Evolutionary conservation across 2,797 vertebrate genomes (phyloP).

Genomic region (Sus cebifrons): DNA sequence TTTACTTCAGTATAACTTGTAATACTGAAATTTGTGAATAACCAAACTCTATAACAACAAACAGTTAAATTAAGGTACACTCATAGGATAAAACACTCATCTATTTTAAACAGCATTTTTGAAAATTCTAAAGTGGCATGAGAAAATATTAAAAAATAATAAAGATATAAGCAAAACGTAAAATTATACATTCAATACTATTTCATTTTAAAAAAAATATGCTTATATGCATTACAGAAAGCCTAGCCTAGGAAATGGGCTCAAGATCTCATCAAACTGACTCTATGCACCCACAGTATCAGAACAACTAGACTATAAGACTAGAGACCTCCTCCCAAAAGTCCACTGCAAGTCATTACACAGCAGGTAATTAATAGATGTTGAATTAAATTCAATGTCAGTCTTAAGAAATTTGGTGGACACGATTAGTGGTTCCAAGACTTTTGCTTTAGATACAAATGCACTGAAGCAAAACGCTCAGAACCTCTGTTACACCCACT

Average conservation of each 20-base stretch:
- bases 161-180: constrained; percentile 28
- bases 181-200: neutral
- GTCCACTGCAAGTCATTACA: neutral
- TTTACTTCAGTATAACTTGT: neutral
- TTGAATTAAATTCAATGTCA: neutral
- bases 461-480: neutral
- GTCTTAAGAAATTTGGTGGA: neutral
- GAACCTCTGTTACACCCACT: neutral
- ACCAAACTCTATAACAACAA: neutral
- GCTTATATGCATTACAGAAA: neutral
- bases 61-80: neutral
- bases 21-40: neutral
- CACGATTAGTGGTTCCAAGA: neutral
- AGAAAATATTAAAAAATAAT: constrained; percentile 3
- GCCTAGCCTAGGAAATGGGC: neutral
- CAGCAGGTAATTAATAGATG: neutral
- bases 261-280: neutral
- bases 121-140: neutral
- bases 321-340: neutral
- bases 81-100: neutral
- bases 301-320: neutral
- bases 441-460: neutral
- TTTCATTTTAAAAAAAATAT: neutral
- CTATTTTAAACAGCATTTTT: neutral
- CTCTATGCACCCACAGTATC: neutral